These are phyloP conservation scores for Pseudotriccus pelzelni DNA, from an alignment of 2,797 vertebrate genomes.

Conservation along the genomic window DNA sequence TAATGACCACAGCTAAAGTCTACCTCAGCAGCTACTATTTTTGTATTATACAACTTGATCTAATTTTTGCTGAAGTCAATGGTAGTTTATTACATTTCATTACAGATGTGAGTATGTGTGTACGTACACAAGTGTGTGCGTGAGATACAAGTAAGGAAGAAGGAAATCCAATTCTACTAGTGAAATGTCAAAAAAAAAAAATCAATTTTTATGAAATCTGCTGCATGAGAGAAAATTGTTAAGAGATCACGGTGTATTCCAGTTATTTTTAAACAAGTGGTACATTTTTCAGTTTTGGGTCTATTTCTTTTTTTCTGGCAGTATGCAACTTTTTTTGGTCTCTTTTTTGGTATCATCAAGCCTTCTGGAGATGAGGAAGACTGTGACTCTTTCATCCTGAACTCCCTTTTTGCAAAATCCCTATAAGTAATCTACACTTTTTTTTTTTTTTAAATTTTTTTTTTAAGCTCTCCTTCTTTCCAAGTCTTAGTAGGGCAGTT, in stretches of 20 bases:
- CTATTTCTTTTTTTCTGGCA: not conserved
- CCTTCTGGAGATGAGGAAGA: not conserved
- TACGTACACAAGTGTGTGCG: too few relatives aligned
- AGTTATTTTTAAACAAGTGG: not conserved
- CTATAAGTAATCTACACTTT: not conserved
- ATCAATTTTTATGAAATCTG: not conserved
- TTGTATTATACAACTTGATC: not conserved
- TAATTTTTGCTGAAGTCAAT: not conserved
- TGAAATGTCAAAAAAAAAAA: not conserved
- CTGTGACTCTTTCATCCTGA: not conserved
- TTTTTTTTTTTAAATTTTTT: not conserved
- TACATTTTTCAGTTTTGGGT: not conserved
- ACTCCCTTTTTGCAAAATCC: not conserved
- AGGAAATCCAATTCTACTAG: not conserved
- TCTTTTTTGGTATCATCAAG: not conserved
- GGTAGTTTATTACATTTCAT: not conserved
- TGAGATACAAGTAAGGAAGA: not conserved
- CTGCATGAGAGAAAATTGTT: not conserved
- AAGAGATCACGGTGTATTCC: not conserved
- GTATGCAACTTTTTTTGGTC: fast-evolving
- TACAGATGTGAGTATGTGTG: not conserved
- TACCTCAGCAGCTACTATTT: not conserved
- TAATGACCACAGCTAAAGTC: not conserved
- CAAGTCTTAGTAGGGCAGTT: fast-evolving
- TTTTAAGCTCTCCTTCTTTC: not conserved